phyloP scores from a whole-genome alignment of 1,140 invertebrate species.

The Drosophila auraria region DNA sequence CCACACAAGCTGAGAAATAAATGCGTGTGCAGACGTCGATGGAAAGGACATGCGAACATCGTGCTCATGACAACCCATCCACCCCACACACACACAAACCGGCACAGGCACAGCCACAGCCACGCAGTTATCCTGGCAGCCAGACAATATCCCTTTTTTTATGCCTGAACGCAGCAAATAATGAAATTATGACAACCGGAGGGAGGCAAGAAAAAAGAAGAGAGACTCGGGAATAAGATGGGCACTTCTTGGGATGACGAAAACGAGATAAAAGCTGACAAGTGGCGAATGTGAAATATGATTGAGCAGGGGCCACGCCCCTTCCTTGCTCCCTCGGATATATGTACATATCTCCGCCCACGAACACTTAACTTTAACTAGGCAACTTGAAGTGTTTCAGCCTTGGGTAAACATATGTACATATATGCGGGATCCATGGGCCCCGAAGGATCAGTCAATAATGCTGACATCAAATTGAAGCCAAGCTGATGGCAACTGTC shows the following conservation, averaged over 20 bases:
- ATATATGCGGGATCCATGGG: conserved; percentile 26
- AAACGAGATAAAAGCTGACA: conserved; percentile 67
- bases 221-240: conserved; percentile 27
- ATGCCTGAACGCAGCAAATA: conserved; percentile 77
- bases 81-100: conserved; percentile 22
- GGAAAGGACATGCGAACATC: conserved; percentile 42
- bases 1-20: conserved; percentile 38
- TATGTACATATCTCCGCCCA: not conserved
- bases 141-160: conserved; percentile 77
- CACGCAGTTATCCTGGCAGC: conserved; percentile 24
- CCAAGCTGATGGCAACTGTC: conserved; percentile 73
- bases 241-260: conserved; percentile 50
- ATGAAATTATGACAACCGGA: conserved; percentile 72
- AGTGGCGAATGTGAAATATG: conserved; percentile 72
- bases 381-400: conserved; percentile 66
- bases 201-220: not conserved
- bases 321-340: not conserved
- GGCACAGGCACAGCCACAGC: conserved; percentile 27
- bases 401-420: conserved; percentile 65
- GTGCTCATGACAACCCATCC: conserved; percentile 47
- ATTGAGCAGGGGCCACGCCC: conserved; percentile 49
- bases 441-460: conserved; percentile 76
- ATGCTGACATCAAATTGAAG: conserved; percentile 75
- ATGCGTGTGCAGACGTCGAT: conserved; percentile 50
- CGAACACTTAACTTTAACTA: conserved; percentile 52